These are phyloP conservation scores for Meloidogyne chitwoodi DNA, from an alignment of 1,140 invertebrate genomes.

Conservation along the genomic window DNA sequence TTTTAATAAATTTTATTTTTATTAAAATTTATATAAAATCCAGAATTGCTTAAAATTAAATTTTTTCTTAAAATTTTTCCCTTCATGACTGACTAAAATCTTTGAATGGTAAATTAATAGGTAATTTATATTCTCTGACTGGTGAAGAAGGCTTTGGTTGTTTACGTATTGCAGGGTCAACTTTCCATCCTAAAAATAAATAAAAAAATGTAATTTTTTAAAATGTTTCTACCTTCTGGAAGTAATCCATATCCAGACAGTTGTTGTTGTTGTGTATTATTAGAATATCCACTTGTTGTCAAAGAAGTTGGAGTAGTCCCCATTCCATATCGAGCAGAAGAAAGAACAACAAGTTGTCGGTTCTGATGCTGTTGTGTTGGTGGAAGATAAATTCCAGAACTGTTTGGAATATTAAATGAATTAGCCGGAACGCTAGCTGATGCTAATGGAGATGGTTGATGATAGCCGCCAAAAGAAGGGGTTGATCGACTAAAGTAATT, in stretches of 20 bases:
- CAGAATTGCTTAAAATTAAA: no score
- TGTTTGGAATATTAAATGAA: background rate
- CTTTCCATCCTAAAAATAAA: slow-evolving; percentile 22
- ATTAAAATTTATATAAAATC: slow-evolving; percentile 20
- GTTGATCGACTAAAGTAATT: background rate
- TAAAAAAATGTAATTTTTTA: background rate
- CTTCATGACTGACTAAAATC: slow-evolving; percentile 38
- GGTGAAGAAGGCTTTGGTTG: slow-evolving; percentile 35
- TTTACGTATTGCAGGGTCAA: slow-evolving; percentile 26
- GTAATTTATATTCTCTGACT: slow-evolving; percentile 27
- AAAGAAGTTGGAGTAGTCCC: slow-evolving; percentile 10
- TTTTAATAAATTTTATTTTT: no score
- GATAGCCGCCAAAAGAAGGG: background rate
- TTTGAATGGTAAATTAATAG: slow-evolving; percentile 38
- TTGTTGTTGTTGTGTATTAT: slow-evolving; percentile 23
- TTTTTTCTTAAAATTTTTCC: background rate
- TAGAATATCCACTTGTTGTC: slow-evolving; percentile 4
- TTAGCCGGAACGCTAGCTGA: background rate
- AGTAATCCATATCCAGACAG: slow-evolving; percentile 32
- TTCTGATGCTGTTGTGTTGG: background rate
- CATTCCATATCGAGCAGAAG: background rate
- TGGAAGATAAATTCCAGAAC: background rate
- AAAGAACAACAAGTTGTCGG: background rate
- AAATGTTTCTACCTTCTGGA: slow-evolving; percentile 17
- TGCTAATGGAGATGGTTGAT: slow-evolving; percentile 2